phyloP scores from a whole-genome alignment of 2,888 invertebrate genomes.

The Sarcophaga subvicina region DNA sequence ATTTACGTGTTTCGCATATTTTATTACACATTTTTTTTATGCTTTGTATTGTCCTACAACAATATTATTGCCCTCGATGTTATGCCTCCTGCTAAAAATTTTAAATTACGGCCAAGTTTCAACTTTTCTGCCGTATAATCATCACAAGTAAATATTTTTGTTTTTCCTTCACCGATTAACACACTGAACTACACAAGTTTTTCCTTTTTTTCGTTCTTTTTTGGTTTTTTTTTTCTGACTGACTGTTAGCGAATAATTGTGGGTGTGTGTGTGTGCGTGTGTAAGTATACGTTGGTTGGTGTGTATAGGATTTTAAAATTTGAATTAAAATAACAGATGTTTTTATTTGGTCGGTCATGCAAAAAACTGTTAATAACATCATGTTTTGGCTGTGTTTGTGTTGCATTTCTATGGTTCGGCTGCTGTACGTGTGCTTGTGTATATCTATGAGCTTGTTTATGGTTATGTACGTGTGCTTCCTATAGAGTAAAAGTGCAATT shows the following conservation, averaged over 20 bases:
- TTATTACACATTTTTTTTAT: neutral
- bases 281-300: neutral
- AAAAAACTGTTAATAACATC: conserved; percentile 69
- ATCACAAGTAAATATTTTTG: neutral
- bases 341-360: conserved; percentile 67
- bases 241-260: neutral
- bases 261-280: neutral
- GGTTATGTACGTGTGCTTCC: conserved; percentile 1
- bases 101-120: conserved; percentile 50
- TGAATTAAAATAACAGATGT: conserved; percentile 62
- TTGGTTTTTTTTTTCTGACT: neutral
- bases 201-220: neutral
- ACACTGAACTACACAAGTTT: no score
- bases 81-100: conserved; percentile 45
- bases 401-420: neutral
- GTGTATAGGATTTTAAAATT: conserved; percentile 27
- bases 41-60: neutral
- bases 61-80: neutral
- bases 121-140: neutral
- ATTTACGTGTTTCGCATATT: conserved; percentile 66
- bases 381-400: conserved; percentile 58
- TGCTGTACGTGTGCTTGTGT: neutral
- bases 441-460: neutral
- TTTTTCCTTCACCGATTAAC: neutral
- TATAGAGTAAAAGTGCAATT: conserved; percentile 62